A percentile compares a stretch with the other conserved stretches of the same genome.
These are phyloP conservation scores for Crenuchus spilurus DNA, from an alignment of 2,797 vertebrate genomes.

Conservation along the genomic window DNA sequence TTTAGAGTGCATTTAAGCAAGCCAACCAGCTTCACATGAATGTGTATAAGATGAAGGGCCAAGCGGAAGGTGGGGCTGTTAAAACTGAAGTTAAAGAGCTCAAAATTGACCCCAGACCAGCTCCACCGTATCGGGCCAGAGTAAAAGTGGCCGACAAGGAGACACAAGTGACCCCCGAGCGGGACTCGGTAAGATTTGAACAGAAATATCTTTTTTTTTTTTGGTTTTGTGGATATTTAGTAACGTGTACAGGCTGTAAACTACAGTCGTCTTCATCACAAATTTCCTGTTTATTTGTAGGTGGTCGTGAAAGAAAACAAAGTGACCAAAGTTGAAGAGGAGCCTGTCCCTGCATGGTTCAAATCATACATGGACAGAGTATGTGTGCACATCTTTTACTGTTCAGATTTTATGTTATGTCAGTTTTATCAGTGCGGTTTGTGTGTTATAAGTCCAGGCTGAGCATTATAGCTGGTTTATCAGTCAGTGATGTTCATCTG, in stretches of 20 bases:
- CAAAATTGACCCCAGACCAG: conserved; percentile 82
- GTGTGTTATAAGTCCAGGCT: neutral
- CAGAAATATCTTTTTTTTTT: neutral
- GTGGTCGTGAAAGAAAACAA: conserved; percentile 75
- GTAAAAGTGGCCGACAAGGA: conserved; percentile 84
- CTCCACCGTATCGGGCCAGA: conserved; percentile 78
- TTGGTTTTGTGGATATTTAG: neutral
- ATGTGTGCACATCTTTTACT: neutral
- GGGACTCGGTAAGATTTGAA: conserved; percentile 76
- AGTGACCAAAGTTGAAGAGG: conserved; percentile 75
- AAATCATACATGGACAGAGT: conserved; percentile 94
- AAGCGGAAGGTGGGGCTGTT: conserved; percentile 69
- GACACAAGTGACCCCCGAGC: conserved; percentile 78
- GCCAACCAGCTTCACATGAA: conserved; percentile 93
- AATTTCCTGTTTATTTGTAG: conserved; percentile 54
- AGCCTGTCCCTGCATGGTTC: conserved; percentile 92
- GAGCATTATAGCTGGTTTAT: too few species aligned
- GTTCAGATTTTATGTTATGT: too few species aligned
- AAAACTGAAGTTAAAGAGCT: conserved; percentile 75
- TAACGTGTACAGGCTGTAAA: too few species aligned
- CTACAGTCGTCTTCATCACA: neutral
- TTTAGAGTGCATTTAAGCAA: conserved; percentile 91
- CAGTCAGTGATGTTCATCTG: too few species aligned
- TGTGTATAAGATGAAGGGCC: conserved; percentile 84
- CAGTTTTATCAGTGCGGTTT: neutral